Base-by-base conservation (phyloP, 2,113 vertebrate genomes). In the Aythya baeri region DNA sequence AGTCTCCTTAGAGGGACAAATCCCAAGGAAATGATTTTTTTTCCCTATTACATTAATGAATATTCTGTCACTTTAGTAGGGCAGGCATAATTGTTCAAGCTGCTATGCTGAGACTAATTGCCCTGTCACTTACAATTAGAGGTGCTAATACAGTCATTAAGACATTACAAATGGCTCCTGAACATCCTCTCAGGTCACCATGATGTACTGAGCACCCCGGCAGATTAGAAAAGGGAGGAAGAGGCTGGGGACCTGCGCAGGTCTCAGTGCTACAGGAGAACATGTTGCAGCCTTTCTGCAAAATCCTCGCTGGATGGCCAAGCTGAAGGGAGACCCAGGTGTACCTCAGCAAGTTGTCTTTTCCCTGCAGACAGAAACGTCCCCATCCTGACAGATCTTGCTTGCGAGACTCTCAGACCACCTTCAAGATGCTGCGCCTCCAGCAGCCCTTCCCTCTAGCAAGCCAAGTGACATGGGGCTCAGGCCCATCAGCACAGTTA, bases 111-210 rank as follows among this genome's bases (percentile, higher is more conserved):
- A 89, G 72, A 88, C 87, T 95, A 93, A 95, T 93, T 95, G 57
- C 43, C 38, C 67, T 9, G 13, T 88, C 92, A 94, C 85, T 96
- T 89, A 95, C 68, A 86, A 86, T 95, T 91, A 95, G 65, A 89
- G 65, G 61, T 73, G 68, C 71, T 96, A 91, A 87, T 91, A 38
- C 11, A 72, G 73, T 50, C 93, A 96, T 93, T 83, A 88, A 70
- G 72, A 58, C 23, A 59, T 68, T 62, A 78, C n/a, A 80, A 89
- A 68, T 13, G 14, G 59, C 36, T 84, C 23, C 73, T 29, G 50
- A 86, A 3, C 88, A 86, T 63, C 66, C 65, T 94, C 68, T 54
- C 58, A 58, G 89, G 65, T 68, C 90, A 77, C 67, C 55, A 65
- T 0, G 0, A 43, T 3, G 38, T 6, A 22, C 0, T 43, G 41